These are phyloP conservation scores for Plecturocebus donacophilus DNA, from an alignment of 2,113 vertebrate species.

Conservation along the genomic window DNA sequence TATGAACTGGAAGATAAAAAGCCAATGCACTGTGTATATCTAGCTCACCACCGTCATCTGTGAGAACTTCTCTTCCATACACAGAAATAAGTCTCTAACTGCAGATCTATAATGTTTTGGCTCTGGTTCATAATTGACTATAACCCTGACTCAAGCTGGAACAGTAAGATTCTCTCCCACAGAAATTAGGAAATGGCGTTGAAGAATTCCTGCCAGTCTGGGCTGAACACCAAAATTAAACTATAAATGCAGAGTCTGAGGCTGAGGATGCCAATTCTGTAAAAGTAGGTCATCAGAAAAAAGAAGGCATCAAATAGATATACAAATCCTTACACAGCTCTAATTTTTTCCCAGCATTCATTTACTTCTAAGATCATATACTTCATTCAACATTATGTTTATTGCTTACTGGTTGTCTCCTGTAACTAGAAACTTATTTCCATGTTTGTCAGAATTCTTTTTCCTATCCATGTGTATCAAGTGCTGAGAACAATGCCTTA, in stretches of 20 bases:
- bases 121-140: background rate
- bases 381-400: background rate
- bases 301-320: background rate
- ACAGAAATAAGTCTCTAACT: background rate
- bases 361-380: background rate
- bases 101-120: background rate
- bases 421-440: background rate
- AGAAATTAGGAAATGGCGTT: conserved; percentile 11
- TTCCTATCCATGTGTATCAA: background rate
- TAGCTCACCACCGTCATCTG: background rate
- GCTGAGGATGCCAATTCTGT: background rate
- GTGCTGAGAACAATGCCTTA: background rate
- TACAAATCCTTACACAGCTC: background rate
- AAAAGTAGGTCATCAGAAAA: conserved; percentile 33
- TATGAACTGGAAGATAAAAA: background rate
- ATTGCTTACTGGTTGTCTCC: background rate
- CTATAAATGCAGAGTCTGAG: background rate
- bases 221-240: background rate
- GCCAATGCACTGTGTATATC: accelerated
- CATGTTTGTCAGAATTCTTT: background rate
- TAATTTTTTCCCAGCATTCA: background rate
- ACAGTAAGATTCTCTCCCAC: background rate
- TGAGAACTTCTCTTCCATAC: background rate
- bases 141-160: background rate
- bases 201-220: conserved; percentile 16